Evolutionary conservation across 2,797 vertebrate genomes (phyloP).

Genomic region (Eulemur coronatus): DNA sequence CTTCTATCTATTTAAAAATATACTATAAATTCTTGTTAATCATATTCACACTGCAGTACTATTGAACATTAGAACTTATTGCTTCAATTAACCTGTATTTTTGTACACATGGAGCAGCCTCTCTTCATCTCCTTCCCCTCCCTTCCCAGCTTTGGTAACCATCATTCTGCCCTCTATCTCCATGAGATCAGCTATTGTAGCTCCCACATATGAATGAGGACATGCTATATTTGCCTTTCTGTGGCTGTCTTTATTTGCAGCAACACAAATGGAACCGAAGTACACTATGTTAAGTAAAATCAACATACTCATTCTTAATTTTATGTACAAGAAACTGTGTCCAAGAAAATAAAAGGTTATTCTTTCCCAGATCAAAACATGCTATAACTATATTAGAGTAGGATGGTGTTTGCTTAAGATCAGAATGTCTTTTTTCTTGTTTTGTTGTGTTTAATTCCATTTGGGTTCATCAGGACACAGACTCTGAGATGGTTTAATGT

Average conservation of each 20-base stretch:
- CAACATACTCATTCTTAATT: not conserved
- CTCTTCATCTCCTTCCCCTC: not conserved
- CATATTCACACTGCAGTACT: not conserved
- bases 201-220: not conserved
- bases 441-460: not conserved
- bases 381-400: not conserved
- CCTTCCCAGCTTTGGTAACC: not conserved
- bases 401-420: not conserved
- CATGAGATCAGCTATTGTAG: not conserved
- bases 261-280: not conserved
- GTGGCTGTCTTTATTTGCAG: not conserved
- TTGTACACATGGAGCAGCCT: not conserved
- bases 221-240: not conserved
- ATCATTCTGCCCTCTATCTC: not conserved
- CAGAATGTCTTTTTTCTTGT: not conserved
- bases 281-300: not conserved
- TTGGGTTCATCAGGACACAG: not conserved
- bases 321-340: not conserved
- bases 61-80: not conserved
- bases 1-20: not conserved
- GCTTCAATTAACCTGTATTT: not conserved
- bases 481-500: not conserved
- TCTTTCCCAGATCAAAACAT: not conserved
- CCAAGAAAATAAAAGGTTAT: not conserved
- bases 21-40: not conserved